A percentile compares a stretch with the other conserved stretches of the same genome.
Evolutionary conservation across 92 coral and sea anemone genomes (phyloP).

Genomic region (Actinernus sp.): DNA sequence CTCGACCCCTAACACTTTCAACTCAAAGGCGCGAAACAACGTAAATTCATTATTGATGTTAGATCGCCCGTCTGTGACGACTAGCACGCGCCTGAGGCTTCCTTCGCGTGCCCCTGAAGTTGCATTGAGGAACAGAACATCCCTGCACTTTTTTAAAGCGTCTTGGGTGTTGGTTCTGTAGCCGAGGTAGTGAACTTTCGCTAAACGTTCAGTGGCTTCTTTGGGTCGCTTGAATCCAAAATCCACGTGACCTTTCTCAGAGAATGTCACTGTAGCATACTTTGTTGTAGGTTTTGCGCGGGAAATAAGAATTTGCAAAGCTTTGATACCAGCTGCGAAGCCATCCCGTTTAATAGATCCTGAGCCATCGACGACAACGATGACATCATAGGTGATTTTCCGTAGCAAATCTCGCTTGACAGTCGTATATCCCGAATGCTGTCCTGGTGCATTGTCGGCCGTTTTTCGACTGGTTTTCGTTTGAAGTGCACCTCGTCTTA

Average conservation of each 20-base stretch:
- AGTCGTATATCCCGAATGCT: too few relatives aligned
- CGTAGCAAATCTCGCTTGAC: neutral
- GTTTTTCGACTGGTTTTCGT: too few relatives aligned
- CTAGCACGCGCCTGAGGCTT: slow-evolving; percentile 58
- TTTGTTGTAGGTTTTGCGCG: slow-evolving; percentile 51
- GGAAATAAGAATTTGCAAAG: slow-evolving; percentile 44
- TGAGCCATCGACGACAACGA: slow-evolving; percentile 65
- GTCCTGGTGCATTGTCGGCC: too few relatives aligned
- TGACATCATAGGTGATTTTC: slow-evolving; percentile 56
- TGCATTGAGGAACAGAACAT: slow-evolving; percentile 24
- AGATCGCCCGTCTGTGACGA: slow-evolving; percentile 86
- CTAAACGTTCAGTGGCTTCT: slow-evolving; percentile 33
- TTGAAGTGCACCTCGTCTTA: neutral
- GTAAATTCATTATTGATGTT: slow-evolving; percentile 62
- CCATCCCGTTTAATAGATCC: slow-evolving; percentile 60
- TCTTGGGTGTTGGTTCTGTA: slow-evolving; percentile 76
- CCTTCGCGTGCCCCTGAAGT: slow-evolving; percentile 45
- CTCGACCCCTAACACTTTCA: slow-evolving; percentile 61
- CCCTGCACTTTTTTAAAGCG: slow-evolving; percentile 63
- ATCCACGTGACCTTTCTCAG: slow-evolving; percentile 37
- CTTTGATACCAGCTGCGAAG: slow-evolving; percentile 55
- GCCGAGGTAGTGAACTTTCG: slow-evolving; percentile 6
- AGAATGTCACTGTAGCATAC: slow-evolving; percentile 57
- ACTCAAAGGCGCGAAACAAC: slow-evolving; percentile 56
- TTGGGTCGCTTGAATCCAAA: slow-evolving; percentile 32